A percentile compares a stretch with the other conserved stretches of the same genome.
Conservation (phyloP, 2,888 invertebrate species). For the Marasmarcha lunaedactyla region DNA sequence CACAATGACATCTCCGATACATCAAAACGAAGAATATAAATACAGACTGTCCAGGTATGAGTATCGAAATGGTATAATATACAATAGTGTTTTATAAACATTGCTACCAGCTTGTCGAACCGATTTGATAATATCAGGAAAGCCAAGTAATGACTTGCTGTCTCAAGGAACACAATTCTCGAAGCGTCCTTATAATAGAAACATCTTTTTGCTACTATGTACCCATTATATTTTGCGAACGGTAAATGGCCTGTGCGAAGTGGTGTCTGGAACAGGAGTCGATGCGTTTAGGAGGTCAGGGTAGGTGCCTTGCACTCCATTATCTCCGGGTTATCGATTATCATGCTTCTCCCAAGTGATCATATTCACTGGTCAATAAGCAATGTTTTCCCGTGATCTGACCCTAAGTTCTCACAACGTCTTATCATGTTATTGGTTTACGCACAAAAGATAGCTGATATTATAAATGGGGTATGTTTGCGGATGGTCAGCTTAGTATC, state of each 20-base stretch:
- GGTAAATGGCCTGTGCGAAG: conserved; percentile 16
- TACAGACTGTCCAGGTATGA: conserved; percentile 4
- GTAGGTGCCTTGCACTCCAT: conserved; percentile 20
- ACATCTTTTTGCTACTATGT: background rate
- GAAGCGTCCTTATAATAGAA: background rate
- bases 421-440: conserved; percentile 38
- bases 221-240: background rate
- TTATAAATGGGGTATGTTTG: conserved; percentile 61
- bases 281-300: conserved; percentile 35
- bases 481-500: conserved; percentile 46
- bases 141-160: background rate
- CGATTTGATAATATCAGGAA: conserved; percentile 39
- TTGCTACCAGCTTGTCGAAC: conserved; percentile 34
- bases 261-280: conserved; percentile 26
- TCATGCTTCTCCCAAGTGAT: conserved; percentile 46
- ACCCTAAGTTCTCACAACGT: conserved; percentile 42
- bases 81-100: conserved; percentile 44
- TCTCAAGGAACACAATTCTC: background rate
- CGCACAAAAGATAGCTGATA: conserved; percentile 59
- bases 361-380: conserved; percentile 39
- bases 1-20: background rate
- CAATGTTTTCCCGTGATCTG: conserved; percentile 39
- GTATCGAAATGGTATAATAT: conserved; percentile 15
- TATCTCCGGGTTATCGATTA: conserved; percentile 47
- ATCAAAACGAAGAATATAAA: conserved; percentile 1